Evolutionary conservation across 1,140 invertebrate genomes (phyloP).

Genomic region (Phenacoccus solenopsis): DNA sequence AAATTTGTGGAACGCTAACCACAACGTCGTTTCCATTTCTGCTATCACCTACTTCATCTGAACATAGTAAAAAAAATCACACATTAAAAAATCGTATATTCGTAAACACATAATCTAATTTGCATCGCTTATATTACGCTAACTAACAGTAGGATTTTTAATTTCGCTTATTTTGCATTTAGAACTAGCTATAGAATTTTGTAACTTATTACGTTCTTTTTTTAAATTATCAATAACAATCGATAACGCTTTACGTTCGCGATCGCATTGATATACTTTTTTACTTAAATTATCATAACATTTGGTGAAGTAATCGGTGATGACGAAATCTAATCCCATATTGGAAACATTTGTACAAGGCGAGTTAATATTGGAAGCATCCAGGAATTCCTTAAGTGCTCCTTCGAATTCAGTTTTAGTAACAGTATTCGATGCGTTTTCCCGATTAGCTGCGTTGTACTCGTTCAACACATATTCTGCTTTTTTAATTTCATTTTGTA

Average conservation of each 20-base stretch:
- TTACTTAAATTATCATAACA: conserved; percentile 5
- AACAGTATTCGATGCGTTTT: background rate
- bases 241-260: background rate
- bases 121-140: no score
- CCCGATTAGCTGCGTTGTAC: background rate
- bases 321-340: background rate
- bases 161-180: background rate
- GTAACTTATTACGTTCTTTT: background rate
- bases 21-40: conserved; percentile 1
- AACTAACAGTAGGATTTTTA: no score
- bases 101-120: no score
- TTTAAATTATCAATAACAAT: background rate
- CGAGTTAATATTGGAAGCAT: background rate
- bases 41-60: background rate
- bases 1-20: conserved; percentile 19
- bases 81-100: no score
- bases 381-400: background rate
- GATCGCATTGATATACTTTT: background rate
- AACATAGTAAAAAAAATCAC: no score
- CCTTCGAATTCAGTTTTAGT: background rate
- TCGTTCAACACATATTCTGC: background rate
- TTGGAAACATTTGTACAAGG: background rate
- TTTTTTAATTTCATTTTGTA: background rate
- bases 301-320: conserved; percentile 5
- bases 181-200: background rate